Percentiles rank a stretch among this genome's conserved stretches.
These are phyloP conservation scores for Polia nebulosa DNA, from an alignment of 2,888 invertebrate species.

Conservation along the genomic window DNA sequence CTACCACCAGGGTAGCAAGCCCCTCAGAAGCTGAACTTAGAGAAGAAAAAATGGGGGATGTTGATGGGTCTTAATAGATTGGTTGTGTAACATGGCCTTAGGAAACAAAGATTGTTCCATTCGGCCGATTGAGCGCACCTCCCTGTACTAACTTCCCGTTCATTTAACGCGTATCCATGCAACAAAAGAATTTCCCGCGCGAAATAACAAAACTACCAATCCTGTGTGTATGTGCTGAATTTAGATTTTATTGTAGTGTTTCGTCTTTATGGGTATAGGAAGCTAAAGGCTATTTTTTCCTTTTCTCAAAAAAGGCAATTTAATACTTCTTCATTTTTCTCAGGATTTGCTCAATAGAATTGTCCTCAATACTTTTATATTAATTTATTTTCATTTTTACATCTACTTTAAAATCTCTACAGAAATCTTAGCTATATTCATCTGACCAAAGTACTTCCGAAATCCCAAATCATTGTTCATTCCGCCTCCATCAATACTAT, in stretches of 20 bases:
- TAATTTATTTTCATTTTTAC: too few species aligned
- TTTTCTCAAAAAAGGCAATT: background rate
- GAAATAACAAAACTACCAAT: constrained; percentile 90
- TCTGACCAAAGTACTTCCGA: too few species aligned
- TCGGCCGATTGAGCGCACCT: constrained; percentile 88
- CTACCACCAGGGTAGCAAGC: constrained; percentile 74
- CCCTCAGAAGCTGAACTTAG: constrained; percentile 67
- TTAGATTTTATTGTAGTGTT: constrained; percentile 68
- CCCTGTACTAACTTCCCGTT: constrained; percentile 89
- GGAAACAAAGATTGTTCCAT: constrained; percentile 89
- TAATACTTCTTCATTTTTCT: background rate
- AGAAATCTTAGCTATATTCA: too few species aligned
- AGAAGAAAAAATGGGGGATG: constrained; percentile 54
- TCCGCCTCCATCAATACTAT: constrained; percentile 44
- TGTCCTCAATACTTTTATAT: too few species aligned
- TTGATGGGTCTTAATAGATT: constrained; percentile 76
- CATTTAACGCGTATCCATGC: constrained; percentile 90
- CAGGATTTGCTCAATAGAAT: too few species aligned
- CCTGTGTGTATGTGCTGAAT: constrained; percentile 77
- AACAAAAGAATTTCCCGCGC: constrained; percentile 89
- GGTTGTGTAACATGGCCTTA: constrained; percentile 85
- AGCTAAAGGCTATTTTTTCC: background rate
- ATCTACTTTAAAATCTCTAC: too few species aligned
- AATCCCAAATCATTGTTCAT: constrained; percentile 9
- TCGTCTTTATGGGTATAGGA: constrained; percentile 23